A percentile compares a stretch with the other conserved stretches of the same genome.
Evolutionary conservation across 2,797 vertebrate genomes (phyloP).

Genomic region (Schizopygopsis malacanthus): DNA sequence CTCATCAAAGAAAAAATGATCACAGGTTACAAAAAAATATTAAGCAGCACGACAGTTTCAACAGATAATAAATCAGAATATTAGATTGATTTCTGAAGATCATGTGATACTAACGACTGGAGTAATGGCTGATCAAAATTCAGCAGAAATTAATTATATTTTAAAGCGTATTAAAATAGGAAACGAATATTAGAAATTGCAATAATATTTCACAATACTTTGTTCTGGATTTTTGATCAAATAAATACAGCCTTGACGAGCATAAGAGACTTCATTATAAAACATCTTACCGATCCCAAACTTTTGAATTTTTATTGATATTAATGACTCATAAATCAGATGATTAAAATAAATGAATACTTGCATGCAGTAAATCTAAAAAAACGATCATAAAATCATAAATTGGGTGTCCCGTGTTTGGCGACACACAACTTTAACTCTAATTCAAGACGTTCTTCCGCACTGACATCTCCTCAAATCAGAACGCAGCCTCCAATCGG

Average conservation of each 20-base stretch:
- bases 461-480: conserved; percentile 37
- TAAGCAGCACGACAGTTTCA: not conserved
- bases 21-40: not conserved
- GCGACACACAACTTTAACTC: not conserved
- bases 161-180: not conserved
- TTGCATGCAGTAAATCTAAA: not conserved
- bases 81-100: not conserved
- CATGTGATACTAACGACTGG: no score
- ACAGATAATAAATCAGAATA: not conserved
- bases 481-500: conserved; percentile 12
- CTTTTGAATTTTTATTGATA: not conserved
- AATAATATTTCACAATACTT: not conserved
- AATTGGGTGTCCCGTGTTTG: not conserved
- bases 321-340: not conserved
- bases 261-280: not conserved
- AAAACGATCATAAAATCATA: not conserved
- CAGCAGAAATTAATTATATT: not conserved
- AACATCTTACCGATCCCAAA: not conserved
- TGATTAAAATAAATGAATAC: not conserved
- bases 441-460: not conserved
- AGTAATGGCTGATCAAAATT: not conserved
- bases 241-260: not conserved
- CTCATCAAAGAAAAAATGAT: not conserved
- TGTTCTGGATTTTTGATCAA: not conserved
- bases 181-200: not conserved